Evolutionary conservation across 2,888 invertebrate genomes (phyloP), one percentile per base, ranked within the genome.

Genomic region (Acleris holmiana): DNA sequence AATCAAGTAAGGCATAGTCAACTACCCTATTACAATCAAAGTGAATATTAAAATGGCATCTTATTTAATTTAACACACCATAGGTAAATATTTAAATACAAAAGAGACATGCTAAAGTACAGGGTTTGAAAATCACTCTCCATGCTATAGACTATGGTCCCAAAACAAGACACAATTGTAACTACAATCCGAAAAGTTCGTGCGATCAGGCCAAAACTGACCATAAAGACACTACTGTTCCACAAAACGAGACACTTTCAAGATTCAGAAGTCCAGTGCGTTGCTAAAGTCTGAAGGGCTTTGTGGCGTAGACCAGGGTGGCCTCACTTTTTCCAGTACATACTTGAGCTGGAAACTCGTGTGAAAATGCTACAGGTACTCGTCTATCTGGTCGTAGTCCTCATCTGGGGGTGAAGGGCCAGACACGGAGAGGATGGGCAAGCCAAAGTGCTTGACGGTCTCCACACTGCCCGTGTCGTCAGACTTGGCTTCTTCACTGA

Each of bases 331-430:
- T 83, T 91, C 91, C 85, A 92, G 85, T 77, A 90, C 91, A 70
- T 91, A 91, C 81, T 91, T 91, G 67, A 91, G 86, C 88, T 91
- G 92, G 82, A 92, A 91, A 83, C 88, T 84, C 67, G 90, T 89
- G 68, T 91, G 90, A 68, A 91, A 91, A 90, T 91, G 92, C 91
- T 94, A 94, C 93, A 94, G 94, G 76, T 94, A 94, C 82, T 94
- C 94, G 77, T 94, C 94, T 79, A 94, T 93, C 78, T 93, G 92
- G 67, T 93, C 93, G 60, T 93, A 93, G 75, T 95, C 95, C 73
- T 96, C 96, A 73, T 96, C 95, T 15, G 96, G 95, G 40, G 96
- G 96, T 18, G 96, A 96, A 0, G 96, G 96, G n/a, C 96, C 96
- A 13, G 96, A 96, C 29, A 97, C 94, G 23, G 96, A 96, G 6